Percentiles rank a stretch among this genome's conserved stretches.
These are phyloP conservation scores for Phoxinus phoxinus DNA, from an alignment of 2,113 vertebrate genomes.

Conservation along the genomic window DNA sequence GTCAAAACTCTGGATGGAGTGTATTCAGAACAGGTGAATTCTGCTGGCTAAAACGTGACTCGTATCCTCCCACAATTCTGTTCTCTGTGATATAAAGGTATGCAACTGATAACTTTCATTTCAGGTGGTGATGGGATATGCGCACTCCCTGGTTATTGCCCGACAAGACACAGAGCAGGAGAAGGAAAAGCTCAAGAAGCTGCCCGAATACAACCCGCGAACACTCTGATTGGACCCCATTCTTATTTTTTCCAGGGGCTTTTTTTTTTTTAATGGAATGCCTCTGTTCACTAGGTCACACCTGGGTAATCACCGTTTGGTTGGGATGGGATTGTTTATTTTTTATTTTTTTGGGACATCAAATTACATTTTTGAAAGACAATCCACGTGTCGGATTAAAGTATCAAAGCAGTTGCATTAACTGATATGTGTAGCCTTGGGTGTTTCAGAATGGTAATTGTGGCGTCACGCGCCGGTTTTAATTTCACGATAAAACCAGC, in stretches of 20 bases:
- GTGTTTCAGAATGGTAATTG: slow-evolving; percentile 4
- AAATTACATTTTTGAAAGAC: slow-evolving; percentile 47
- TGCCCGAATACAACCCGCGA: slow-evolving; percentile 95
- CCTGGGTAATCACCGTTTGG: slow-evolving; percentile 56
- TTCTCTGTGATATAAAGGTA: neutral
- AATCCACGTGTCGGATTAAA: slow-evolving; percentile 45
- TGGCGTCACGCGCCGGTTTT: slow-evolving; percentile 47
- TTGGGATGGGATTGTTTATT: slow-evolving; percentile 49
- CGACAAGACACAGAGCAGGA: slow-evolving; percentile 87
- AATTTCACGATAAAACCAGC: slow-evolving; percentile 46
- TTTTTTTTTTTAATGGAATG: slow-evolving; percentile 55
- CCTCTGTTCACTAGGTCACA: slow-evolving; percentile 60
- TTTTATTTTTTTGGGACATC: slow-evolving; percentile 34
- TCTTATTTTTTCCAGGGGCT: slow-evolving; percentile 59
- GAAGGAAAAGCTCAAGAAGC: slow-evolving; percentile 87
- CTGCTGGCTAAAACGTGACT: neutral
- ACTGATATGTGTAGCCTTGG: slow-evolving; percentile 25
- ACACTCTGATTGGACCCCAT: slow-evolving; percentile 80
- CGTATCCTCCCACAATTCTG: neutral
- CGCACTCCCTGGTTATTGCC: slow-evolving; percentile 88
- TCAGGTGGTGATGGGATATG: slow-evolving; percentile 94
- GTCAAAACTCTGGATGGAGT: slow-evolving; percentile 93
- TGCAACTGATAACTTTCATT: slow-evolving; percentile 24
- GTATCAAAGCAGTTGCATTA: slow-evolving; percentile 42
- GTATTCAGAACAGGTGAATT: slow-evolving; percentile 87